Conservation (phyloP, 2,797 vertebrate species). For the Chelmon rostratus region DNA sequence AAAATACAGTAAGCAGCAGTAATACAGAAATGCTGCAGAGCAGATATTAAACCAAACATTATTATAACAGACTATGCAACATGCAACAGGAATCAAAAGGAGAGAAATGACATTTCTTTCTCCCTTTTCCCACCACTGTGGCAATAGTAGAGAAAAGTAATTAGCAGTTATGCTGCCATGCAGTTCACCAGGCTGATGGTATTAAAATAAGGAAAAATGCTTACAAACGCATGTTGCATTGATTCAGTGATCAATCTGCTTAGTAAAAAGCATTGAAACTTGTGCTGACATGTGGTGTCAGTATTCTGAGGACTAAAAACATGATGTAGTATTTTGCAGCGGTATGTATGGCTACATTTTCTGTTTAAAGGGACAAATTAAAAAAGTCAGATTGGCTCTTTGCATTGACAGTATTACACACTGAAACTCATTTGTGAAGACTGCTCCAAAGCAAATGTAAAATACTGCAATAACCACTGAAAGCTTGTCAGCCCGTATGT, state of each 20-base stretch:
- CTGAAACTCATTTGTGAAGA: neutral
- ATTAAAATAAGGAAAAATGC: neutral
- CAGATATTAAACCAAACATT: neutral
- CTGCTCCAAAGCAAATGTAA: neutral
- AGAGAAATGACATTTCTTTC: neutral
- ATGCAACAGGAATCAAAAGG: neutral
- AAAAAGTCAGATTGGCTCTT: neutral
- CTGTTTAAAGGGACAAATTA: neutral
- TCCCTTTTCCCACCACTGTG: no score
- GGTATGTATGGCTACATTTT: neutral
- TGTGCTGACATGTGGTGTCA: neutral
- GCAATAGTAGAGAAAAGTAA: neutral
- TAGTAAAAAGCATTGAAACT: neutral
- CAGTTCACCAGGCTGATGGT: no score
- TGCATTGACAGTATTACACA: neutral
- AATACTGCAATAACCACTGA: neutral
- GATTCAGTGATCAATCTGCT: no score
- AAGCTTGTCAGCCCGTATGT: neutral
- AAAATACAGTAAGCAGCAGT: neutral
- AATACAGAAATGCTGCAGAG: neutral
- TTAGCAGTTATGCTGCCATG: neutral
- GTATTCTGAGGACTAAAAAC: neutral
- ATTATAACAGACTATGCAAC: neutral
- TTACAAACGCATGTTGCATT: neutral
- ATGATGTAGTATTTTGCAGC: neutral